Evolutionary conservation across 2,888 invertebrate species (phyloP).

Genomic region (Xestia xanthographa): DNA sequence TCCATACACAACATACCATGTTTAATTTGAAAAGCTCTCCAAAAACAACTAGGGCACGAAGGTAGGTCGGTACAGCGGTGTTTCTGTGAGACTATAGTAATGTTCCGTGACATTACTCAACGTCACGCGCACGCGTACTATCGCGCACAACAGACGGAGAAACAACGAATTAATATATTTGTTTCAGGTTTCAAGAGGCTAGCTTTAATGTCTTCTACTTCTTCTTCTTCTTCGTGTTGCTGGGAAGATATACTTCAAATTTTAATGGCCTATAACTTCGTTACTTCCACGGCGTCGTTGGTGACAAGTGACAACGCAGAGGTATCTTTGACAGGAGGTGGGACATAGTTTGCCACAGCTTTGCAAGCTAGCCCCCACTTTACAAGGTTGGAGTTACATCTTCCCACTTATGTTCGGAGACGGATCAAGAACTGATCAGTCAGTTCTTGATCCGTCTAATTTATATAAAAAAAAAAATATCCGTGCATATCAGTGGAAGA

Average conservation of each 20-base stretch:
- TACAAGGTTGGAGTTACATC: not conserved
- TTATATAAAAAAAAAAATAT: no score
- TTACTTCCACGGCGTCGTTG: not conserved
- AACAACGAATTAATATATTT: conserved; percentile 51
- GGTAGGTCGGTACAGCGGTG: not conserved
- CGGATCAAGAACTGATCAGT: not conserved
- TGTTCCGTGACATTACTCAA: conserved; percentile 79
- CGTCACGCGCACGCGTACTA: conserved; percentile 76
- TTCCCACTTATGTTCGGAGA: not conserved
- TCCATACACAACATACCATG: not conserved
- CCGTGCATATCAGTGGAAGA: no score
- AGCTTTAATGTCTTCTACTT: not conserved
- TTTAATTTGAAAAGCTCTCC: not conserved
- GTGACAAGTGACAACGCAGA: not conserved
- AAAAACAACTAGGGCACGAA: not conserved
- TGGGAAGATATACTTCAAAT: no score
- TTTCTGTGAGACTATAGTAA: conserved; percentile 63
- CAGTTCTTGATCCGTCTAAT: no score
- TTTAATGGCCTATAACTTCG: no score
- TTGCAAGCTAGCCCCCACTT: not conserved
- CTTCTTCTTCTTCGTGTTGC: not conserved
- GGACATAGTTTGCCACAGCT: not conserved
- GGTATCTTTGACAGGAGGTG: no score
- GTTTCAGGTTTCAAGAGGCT: conserved; percentile 12
- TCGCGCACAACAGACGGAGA: conserved; percentile 59